phyloP scores from a whole-genome alignment of 2,797 vertebrate species.

The Pseudochaenichthys georgianus region DNA sequence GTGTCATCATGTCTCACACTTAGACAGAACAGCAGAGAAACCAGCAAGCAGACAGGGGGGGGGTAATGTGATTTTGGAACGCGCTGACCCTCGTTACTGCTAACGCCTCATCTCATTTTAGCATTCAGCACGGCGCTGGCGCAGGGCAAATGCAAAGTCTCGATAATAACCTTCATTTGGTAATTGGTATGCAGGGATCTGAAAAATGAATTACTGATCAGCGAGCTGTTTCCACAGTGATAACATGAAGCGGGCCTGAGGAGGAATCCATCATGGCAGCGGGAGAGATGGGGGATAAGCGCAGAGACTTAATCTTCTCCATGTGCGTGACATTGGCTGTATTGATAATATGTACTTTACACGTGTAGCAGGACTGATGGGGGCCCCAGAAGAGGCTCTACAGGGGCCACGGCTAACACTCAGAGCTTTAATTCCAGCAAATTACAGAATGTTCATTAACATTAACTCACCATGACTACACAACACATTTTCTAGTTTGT shows the following conservation, averaged over 20 bases:
- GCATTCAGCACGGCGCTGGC: conserved; percentile 55
- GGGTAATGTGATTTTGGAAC: conserved; percentile 15
- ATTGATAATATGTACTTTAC: conserved; percentile 53
- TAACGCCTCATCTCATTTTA: conserved; percentile 60
- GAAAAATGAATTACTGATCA: conserved; percentile 91
- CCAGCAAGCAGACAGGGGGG: conserved; percentile 9
- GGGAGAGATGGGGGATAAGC: conserved; percentile 38
- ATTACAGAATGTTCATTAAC: not conserved
- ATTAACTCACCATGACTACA: too few relatives aligned
- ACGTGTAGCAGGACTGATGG: conserved; percentile 11
- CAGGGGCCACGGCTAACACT: not conserved
- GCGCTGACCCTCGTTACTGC: conserved; percentile 59
- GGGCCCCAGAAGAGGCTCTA: conserved; percentile 6
- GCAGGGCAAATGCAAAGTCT: conserved; percentile 71
- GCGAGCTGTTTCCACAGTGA: conserved; percentile 86
- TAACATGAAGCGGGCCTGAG: conserved; percentile 84
- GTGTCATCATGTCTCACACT: conserved; percentile 46
- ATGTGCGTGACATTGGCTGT: conserved; percentile 47
- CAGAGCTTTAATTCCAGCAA: conserved; percentile 12
- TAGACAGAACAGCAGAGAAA: conserved; percentile 23
- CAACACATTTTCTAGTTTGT: too few relatives aligned
- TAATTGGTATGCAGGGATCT: conserved; percentile 88
- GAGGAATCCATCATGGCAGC: conserved; percentile 69
- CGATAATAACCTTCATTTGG: conserved; percentile 88
- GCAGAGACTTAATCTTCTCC: conserved; percentile 41